Evolutionary conservation across 2,113 vertebrate species (phyloP).

Genomic region (Falcunculus frontatus): DNA sequence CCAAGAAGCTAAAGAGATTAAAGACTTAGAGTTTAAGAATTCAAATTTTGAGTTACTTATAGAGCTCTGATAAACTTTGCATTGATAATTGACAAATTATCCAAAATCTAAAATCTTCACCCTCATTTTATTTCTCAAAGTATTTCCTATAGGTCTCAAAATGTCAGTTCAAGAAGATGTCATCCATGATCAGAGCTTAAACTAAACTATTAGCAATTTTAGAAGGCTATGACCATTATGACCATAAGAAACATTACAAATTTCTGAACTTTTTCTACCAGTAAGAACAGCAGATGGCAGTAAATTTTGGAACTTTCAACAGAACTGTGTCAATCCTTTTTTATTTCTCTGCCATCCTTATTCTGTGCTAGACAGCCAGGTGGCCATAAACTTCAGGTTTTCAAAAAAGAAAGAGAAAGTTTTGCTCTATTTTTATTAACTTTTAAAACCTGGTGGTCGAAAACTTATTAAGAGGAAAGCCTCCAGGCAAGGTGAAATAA

Average conservation of each 20-base stretch:
- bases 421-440: not conserved
- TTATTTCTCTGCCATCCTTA: not conserved
- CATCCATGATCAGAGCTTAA: not conserved
- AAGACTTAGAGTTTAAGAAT: not conserved
- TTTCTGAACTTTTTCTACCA: not conserved
- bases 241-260: not conserved
- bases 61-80: not conserved
- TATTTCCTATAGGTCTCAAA: not conserved
- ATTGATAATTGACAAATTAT: not conserved
- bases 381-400: not conserved
- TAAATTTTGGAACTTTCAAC: not conserved
- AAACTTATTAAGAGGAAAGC: not conserved
- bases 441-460: not conserved
- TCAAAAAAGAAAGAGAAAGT: not conserved
- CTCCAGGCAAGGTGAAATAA: not conserved
- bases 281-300: not conserved
- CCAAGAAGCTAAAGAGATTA: not conserved
- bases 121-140: not conserved
- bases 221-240: not conserved
- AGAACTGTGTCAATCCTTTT: not conserved
- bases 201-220: not conserved
- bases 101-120: not conserved
- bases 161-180: not conserved
- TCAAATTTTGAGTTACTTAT: not conserved
- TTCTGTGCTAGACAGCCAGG: not conserved